These are phyloP conservation scores for Entosphenus tridentatus DNA, from an alignment of 2,113 vertebrate species.

Conservation along the genomic window DNA sequence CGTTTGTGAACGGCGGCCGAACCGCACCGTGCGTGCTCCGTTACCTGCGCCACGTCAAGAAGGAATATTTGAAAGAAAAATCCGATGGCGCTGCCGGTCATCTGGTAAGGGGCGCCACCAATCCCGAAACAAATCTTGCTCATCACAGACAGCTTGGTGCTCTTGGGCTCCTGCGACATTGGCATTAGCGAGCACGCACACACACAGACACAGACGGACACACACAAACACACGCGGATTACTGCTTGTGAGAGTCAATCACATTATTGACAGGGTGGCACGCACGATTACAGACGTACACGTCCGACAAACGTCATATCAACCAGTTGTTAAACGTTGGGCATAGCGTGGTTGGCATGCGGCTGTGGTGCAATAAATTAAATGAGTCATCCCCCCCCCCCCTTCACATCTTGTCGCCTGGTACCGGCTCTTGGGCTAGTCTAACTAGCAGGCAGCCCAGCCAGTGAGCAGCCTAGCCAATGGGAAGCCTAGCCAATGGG, in stretches of 20 bases:
- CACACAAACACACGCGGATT: background rate
- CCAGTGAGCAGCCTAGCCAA: too few relatives aligned
- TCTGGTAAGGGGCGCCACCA: constrained; percentile 5
- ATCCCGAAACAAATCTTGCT: constrained; percentile 1
- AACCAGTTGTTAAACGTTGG: too few relatives aligned
- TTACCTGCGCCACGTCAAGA: background rate
- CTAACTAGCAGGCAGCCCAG: too few relatives aligned
- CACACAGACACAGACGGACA: background rate
- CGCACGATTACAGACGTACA: background rate
- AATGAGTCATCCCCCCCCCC: too few relatives aligned
- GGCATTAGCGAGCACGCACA: background rate
- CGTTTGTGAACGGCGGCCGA: background rate
- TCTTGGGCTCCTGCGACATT: background rate
- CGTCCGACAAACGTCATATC: too few relatives aligned
- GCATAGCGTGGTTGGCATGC: too few relatives aligned
- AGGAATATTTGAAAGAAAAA: constrained; percentile 2
- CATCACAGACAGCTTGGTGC: background rate
- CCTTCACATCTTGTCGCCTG: too few relatives aligned
- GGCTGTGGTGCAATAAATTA: too few relatives aligned
- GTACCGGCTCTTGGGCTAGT: too few relatives aligned
- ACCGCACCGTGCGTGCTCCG: background rate
- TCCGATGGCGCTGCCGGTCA: constrained; percentile 4
- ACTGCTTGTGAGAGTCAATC: background rate
- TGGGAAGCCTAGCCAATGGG: too few relatives aligned
- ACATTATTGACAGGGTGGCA: background rate